A percentile compares a stretch with the other conserved stretches of the same genome.
Conservation (phyloP, 2,113 vertebrate genomes). For the Alethe castanea region DNA sequence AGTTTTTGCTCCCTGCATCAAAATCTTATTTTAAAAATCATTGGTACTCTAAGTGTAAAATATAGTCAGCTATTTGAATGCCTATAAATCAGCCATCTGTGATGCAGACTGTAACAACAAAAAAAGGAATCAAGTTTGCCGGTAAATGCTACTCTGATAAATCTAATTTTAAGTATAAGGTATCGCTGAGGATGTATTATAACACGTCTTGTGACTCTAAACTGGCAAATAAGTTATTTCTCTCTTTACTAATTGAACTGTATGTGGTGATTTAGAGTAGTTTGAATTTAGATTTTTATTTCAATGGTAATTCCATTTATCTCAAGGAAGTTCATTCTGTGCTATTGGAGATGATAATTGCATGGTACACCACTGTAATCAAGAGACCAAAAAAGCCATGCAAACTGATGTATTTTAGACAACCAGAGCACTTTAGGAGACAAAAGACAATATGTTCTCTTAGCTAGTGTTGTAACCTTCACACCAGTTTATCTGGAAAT, state of each 20-base stretch:
- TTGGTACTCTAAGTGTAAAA: conserved; percentile 55
- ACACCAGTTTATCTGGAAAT: neutral
- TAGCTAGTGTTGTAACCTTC: neutral
- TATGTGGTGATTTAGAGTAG: neutral
- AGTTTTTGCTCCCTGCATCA: neutral
- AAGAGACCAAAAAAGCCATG: neutral
- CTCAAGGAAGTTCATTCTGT: neutral
- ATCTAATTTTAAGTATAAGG: conserved; percentile 47
- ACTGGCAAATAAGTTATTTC: neutral
- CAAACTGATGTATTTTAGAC: neutral
- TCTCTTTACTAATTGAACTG: neutral
- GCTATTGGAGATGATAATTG: neutral
- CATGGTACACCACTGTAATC: neutral
- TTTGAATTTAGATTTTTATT: neutral
- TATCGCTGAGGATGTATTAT: conserved; percentile 25
- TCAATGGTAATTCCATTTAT: neutral
- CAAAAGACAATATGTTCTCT: neutral
- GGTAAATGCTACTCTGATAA: conserved; percentile 60
- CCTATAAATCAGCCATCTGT: conserved; percentile 65
- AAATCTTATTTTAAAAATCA: conserved; percentile 49
- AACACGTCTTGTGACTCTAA: neutral
- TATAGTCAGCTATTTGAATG: conserved; percentile 50
- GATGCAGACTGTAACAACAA: conserved; percentile 34
- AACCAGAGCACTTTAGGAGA: neutral
- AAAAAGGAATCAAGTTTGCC: conserved; percentile 50